phyloP scores from a whole-genome alignment of 2,888 invertebrate species.

The Iselma pallidipennis region DNA sequence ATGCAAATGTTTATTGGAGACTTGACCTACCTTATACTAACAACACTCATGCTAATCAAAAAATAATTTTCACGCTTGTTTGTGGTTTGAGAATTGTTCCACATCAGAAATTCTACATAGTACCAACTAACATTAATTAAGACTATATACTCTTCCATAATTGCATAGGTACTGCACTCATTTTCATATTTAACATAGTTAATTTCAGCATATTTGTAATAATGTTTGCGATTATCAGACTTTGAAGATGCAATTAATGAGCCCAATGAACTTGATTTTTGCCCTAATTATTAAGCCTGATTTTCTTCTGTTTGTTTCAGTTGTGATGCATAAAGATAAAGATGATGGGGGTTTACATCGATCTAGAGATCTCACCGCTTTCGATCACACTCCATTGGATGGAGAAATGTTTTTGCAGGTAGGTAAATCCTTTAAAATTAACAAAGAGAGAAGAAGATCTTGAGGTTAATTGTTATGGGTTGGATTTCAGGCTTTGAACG shows the following conservation, averaged over 20 bases:
- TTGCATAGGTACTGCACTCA: constrained; percentile 22
- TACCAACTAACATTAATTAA: constrained; percentile 29
- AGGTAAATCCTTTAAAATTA: constrained; percentile 40
- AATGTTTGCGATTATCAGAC: constrained; percentile 5
- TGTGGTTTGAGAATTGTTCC: constrained; percentile 13
- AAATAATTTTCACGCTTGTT: constrained; percentile 27
- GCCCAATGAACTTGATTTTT: constrained; percentile 10
- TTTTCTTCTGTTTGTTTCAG: constrained; percentile 63
- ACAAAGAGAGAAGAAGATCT: not conserved
- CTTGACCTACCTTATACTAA: constrained; percentile 5
- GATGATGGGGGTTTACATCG: constrained; percentile 75
- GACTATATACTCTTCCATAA: constrained; percentile 7
- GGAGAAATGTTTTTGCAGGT: constrained; percentile 97
- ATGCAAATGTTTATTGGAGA: not conserved
- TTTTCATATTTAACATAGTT: constrained; percentile 16
- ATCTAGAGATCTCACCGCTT: constrained; percentile 77
- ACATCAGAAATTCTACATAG: constrained; percentile 17
- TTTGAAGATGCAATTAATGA: constrained; percentile 1
- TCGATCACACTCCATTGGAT: constrained; percentile 88
- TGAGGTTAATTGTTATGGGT: constrained; percentile 5
- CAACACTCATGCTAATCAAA: not conserved
- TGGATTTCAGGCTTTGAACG: constrained; percentile 87
- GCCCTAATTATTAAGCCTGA: constrained; percentile 9
- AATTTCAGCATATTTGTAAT: constrained; percentile 4
- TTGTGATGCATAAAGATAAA: constrained; percentile 94